These are phyloP conservation scores for Adelges cooleyi DNA, from an alignment of 1,140 invertebrate genomes.

Conservation along the genomic window DNA sequence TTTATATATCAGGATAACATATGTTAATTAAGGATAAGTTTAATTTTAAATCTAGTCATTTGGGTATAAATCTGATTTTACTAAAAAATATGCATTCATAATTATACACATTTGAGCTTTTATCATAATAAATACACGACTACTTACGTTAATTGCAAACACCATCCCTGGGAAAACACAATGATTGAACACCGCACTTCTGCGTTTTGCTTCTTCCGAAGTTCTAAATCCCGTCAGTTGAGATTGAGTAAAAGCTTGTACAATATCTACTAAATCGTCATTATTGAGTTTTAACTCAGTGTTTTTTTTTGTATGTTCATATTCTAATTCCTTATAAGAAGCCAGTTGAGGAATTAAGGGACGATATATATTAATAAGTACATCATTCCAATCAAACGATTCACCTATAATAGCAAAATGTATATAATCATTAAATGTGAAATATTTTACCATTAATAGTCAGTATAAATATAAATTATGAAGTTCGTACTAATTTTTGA, in stretches of 20 bases:
- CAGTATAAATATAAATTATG: too few relatives aligned
- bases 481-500: slow-evolving; percentile 9
- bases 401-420: neutral
- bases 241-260: slow-evolving; percentile 10
- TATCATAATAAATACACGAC: too few relatives aligned
- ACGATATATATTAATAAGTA: slow-evolving; percentile 10
- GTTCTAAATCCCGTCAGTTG: slow-evolving; percentile 11
- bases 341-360: slow-evolving; percentile 19
- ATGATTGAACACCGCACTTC: slow-evolving; percentile 13
- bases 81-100: too few relatives aligned
- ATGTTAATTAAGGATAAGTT: too few relatives aligned
- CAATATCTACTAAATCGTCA: slow-evolving; percentile 21
- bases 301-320: slow-evolving; percentile 1
- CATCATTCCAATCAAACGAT: slow-evolving; percentile 3
- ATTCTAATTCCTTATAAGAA: slow-evolving; percentile 18
- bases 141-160: slow-evolving; percentile 3
- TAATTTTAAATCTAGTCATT: too few relatives aligned
- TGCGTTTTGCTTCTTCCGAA: slow-evolving; percentile 14
- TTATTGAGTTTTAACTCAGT: neutral
- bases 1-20: too few relatives aligned
- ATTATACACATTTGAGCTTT: too few relatives aligned
- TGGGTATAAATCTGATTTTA: too few relatives aligned
- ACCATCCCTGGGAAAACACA: slow-evolving; percentile 20
- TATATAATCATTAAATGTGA: too few relatives aligned
- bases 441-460: too few relatives aligned